Base-by-base conservation (phyloP, 35 echinoderm and acorn worm species). In the Lytechinus variegatus region DNA sequence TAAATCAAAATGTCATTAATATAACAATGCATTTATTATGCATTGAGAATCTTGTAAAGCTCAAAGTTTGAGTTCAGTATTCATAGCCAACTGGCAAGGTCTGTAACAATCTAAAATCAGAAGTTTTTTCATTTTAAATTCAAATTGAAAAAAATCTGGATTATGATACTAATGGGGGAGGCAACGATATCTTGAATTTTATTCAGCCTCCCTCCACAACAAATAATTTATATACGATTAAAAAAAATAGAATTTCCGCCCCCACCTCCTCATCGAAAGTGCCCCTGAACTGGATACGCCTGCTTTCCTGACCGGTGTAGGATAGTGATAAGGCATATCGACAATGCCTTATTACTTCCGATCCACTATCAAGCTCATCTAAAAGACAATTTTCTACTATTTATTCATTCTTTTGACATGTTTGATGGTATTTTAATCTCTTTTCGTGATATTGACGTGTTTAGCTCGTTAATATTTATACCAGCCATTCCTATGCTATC, bases 321-420 rank as follows among this genome's bases (percentile, higher is more conserved):
- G 28, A 90, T 52, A 5, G 88, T 90, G 88, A 90, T 90, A 90
- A 90, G 88, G n/a, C 88, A 90, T 44, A 90, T 90, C 52, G 88
- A 90, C 88, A 90, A 10, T 90, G 52, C 88, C 33, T 90, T 90
- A 90, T 90, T 90, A 90, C 88, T 90, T 90, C 88, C 88, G 88
- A 54, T 54, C 9, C 88, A 54, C 28, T 90, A 90, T 54, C 52
- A 52, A 90, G 9, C 88, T 21, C 88, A 44, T 90, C 29, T 90
- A 90, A 54, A 12, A 44, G 88, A 44, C 28, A 52, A 14, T 90
- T 90, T 90, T 90, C 13, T 90, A 52, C 88, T 90, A 54, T 90
- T 90, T 79, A 79, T 79, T 54, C 52, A 90, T 90, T 90, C 88
- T 52, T 90, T 54, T 90, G 29, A 52, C 88, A 90, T 54, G 88